Base-by-base conservation (phyloP, 1,140 invertebrate genomes). In the Tetramorium alpestre region DNA sequence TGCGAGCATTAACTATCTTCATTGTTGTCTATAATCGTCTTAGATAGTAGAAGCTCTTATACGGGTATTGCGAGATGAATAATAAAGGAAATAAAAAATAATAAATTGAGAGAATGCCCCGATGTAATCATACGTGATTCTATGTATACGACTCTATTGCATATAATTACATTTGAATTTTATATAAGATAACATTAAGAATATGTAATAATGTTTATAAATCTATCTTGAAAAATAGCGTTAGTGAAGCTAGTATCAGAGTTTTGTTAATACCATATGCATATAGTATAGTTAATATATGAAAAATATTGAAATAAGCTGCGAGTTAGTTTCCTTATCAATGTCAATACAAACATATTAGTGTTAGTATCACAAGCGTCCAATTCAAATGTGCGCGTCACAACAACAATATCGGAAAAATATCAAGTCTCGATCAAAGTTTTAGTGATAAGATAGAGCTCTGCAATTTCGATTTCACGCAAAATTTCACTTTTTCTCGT, bases 1-100 rank as follows among this genome's bases (percentile, higher is more conserved):
- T 62, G 69, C 69, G 69, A 54, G 28, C 69, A 84, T 75, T 47
- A 84, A 81, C 47, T 44, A 38, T 73, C 58, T 75, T 75, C 73
- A 84, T 82, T 84, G 54, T 60, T 28, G 22, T n/a, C 22, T 33
- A n/a, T 75, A 75, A 84, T 75, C 80, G 18, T n/a, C 54, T 84
- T 38, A 73, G 60, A 44, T 84, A 84, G 25, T 38, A 18, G 28
- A 38, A 47, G 47, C n/a, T 25, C n/a, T 25, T 25, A 28, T 58
- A 72, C 8, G 64, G 16, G n/a, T 51, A 56, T 47, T 73, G 56
- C 25, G 41, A 69, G 65, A 49, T 13, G 22, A 73, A 41, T 84
- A 49, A 84, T 54, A 58, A 75, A 75, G 51, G 18, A 62, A 73
- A 70, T 13, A 62, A 84, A 84, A 49, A 60, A 58, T 82, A 62